Conservation (phyloP, 2,888 invertebrate species). For the Drosophila birchii region DNA sequence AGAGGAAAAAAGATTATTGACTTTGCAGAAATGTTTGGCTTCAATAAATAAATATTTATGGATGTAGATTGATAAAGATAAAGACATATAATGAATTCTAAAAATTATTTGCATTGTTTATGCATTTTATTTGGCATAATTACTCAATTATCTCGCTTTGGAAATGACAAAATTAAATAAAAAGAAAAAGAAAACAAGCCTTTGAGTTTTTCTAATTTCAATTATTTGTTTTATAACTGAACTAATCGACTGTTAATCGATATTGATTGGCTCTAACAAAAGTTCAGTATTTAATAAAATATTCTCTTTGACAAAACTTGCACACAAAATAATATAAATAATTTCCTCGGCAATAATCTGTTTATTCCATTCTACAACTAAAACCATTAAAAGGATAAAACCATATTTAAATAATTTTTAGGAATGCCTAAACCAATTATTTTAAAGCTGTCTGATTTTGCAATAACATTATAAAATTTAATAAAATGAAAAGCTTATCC, state of each 20-base stretch:
- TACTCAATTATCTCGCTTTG: not conserved
- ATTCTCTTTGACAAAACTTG: not conserved
- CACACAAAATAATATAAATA: not conserved
- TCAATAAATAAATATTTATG: not conserved
- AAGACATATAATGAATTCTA: not conserved
- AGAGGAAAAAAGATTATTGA: not conserved
- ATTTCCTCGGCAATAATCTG: too few species aligned
- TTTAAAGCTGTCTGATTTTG: not conserved
- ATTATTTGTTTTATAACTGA: not conserved
- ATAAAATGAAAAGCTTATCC: not conserved
- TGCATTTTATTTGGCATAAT: rapidly evolving
- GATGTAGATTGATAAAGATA: not conserved
- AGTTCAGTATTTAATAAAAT: not conserved
- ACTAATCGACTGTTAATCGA: not conserved
- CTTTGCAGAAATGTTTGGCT: not conserved
- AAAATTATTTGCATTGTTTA: not conserved
- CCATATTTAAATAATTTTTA: not conserved
- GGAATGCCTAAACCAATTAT: not conserved
- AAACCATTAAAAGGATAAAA: not conserved
- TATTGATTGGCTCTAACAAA: not conserved
- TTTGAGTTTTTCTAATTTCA: not conserved
- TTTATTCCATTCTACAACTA: not conserved
- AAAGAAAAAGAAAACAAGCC: not conserved
- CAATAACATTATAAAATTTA: not conserved
- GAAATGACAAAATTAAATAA: not conserved